Percentiles rank a stretch among this genome's conserved stretches.
Conservation (phyloP, 2,888 invertebrate genomes). For the Ophion costatus region DNA sequence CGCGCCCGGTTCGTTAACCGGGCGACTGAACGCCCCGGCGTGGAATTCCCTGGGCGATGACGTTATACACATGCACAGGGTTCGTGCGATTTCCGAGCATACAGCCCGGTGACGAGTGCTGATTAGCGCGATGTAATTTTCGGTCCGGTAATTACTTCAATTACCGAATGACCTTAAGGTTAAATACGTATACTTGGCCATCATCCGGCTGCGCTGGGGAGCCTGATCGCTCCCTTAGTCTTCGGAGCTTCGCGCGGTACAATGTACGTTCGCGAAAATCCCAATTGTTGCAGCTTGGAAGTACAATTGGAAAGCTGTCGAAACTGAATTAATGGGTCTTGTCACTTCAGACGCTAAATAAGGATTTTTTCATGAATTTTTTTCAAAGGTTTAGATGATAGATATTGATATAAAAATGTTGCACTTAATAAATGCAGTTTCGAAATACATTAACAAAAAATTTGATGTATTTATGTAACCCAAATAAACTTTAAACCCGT, state of each 20-base stretch:
- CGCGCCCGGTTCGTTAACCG: conserved; percentile 62
- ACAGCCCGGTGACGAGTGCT: conserved; percentile 46
- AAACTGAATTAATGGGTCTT: too few species aligned
- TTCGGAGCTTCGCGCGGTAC: conserved; percentile 1
- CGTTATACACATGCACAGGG: conserved; percentile 51
- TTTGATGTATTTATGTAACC: too few species aligned
- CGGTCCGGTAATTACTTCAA: conserved; percentile 78
- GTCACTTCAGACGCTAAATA: too few species aligned
- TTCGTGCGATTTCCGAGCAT: conserved; percentile 44
- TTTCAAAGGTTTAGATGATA: too few species aligned
- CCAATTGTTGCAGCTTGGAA: too few species aligned
- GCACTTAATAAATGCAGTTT: too few species aligned
- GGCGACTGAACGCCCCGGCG: conserved; percentile 58
- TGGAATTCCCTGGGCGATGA: conserved; percentile 68
- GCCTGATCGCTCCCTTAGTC: conserved; percentile 2
- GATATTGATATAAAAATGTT: too few species aligned
- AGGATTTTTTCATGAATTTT: too few species aligned
- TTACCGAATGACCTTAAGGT: conserved; percentile 77
- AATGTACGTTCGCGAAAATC: too few species aligned
- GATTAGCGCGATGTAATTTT: conserved; percentile 74
- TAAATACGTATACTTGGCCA: conserved; percentile 75
- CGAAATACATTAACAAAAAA: too few species aligned
- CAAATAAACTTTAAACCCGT: too few species aligned
- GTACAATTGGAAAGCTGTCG: too few species aligned
- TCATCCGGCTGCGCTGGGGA: conserved; percentile 54